Evolutionary conservation across 2,797 vertebrate genomes (phyloP), one percentile per base, ranked within the genome.

Genomic region (Ara ararauna): DNA sequence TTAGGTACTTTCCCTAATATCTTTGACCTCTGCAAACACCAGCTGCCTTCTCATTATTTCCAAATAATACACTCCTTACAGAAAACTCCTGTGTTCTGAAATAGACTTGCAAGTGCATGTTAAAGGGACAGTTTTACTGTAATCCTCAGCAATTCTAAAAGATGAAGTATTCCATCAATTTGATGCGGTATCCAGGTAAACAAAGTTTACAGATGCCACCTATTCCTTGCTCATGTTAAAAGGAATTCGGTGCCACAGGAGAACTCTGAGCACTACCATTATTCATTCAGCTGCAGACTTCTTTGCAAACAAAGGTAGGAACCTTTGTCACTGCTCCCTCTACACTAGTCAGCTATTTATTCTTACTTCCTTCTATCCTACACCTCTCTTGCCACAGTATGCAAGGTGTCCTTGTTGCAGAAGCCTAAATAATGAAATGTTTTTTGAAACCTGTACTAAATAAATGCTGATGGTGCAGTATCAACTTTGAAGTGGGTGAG

Each of bases 11-110:
- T 91, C 56, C 40, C 53, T 90, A 95, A 85, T 89, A 54, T 72
- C 75, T 92, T 92, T 90, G 82, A 87, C 87, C 73, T 94, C 85
- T 76, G 58, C 72, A 85, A 90, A 62, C 77, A 85, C 30, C 45
- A 61, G 22, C 61, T 93, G 36, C 85, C 54, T 73, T 76, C 76
- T 93, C 3, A 4, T 91, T 88, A 80, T 85, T 93, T 90, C 74
- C 77, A 82, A 70, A 84, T 86, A 71, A 82, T 81, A 79, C 15
- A 22, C 40, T 71, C 26, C 80, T 94, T 94, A 72, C 10, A 85
- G 72, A 51, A 93, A 89, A 71, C 53, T 80, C 42, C 53, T 64
- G 17, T 79, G 74, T 50, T 76, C 53, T 65, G 51, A 85, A 90
- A 77, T 34, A 75, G 56, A 72, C 78, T 89, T 85, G 78, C 36